Base-by-base conservation (phyloP, 2,113 vertebrate genomes). In the Prinia subflava region DNA sequence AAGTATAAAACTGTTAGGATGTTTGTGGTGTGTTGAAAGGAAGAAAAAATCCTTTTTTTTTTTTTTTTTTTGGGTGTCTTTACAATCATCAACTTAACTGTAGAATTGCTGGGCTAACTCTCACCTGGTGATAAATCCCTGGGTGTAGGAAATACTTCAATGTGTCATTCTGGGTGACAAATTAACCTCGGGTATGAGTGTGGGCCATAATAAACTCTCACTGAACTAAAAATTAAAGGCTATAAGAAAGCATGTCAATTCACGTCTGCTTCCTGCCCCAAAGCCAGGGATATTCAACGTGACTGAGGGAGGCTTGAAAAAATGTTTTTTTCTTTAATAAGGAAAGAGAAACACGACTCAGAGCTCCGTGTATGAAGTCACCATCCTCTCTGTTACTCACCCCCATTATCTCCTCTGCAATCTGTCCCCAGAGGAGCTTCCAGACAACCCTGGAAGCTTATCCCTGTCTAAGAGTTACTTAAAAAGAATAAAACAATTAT, bases 351-450 rank as follows among this genome's bases (percentile, higher is more conserved):
- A 79, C 83, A 90, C 33, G 25, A 84, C 78, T 92, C 59, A 88
- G 92, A 90, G 47, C 95, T 96, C 56, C 24, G 6, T 5, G 77
- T 10, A 85, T 94, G 94, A 97, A 96, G 91, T 96, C 95, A 96
- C 85, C 79, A 75, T 92, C 91, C 82, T 94, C 95, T 96, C 97
- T 78, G 93, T 98, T 98, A 98, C 97, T 97, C 98, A 95, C 96
- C 94, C 78, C 91, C 55, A 21, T 97, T 96, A 97, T 97, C 96
- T 98, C 53, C 92, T 94, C 96, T 97, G 95, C 91, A 95, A 96
- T 93, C 88, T 94, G 80, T 37, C 97, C 97, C 97, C 96, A 5
- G 17, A 95, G 98, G 97, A 96, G 95, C 96, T 81, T 67, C 95
- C 77, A 97, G 96, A 95, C 93, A 84, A 71, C 94, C 73, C 50